These are phyloP conservation scores for Condylura cristata DNA, from an alignment of 2,113 vertebrate genomes.

Conservation along the genomic window DNA sequence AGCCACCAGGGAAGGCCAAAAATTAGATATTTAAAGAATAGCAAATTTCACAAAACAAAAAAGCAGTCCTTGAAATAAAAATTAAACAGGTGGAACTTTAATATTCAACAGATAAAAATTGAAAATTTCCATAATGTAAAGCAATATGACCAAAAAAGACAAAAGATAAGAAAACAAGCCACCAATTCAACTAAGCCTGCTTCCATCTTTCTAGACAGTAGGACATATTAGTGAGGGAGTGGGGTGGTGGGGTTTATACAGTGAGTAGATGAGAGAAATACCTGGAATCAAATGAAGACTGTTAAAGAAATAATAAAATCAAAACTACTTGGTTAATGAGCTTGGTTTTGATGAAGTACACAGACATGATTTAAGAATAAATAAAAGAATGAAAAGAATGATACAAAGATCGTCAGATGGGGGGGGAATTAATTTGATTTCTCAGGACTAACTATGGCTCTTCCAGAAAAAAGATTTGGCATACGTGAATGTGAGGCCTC, in stretches of 20 bases:
- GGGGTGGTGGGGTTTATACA: fast-evolving
- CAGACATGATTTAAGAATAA: not conserved
- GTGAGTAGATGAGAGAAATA: not conserved
- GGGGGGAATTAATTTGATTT: not conserved
- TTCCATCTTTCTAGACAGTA: not conserved
- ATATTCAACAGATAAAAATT: not conserved
- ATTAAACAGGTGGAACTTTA: not conserved
- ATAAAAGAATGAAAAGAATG: conserved; percentile 9
- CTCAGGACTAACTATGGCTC: not conserved
- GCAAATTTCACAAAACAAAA: not conserved
- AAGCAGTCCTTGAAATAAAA: conserved; percentile 4
- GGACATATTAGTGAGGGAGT: not conserved
- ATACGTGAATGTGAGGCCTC: not conserved
- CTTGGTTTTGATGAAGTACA: conserved; percentile 36
- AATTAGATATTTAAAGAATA: not conserved
- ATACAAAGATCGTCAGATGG: not conserved
- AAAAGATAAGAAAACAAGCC: not conserved
- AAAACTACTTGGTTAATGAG: conserved; percentile 43
- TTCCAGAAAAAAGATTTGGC: not conserved
- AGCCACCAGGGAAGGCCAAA: too few species aligned
- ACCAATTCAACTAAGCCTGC: not conserved
- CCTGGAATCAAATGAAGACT: not conserved
- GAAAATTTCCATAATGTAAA: not conserved
- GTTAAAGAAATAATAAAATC: conserved; percentile 50
- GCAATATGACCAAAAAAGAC: conserved; percentile 47